These are phyloP conservation scores for Scatophagus argus DNA, from an alignment of 2,113 vertebrate species.

Conservation along the genomic window DNA sequence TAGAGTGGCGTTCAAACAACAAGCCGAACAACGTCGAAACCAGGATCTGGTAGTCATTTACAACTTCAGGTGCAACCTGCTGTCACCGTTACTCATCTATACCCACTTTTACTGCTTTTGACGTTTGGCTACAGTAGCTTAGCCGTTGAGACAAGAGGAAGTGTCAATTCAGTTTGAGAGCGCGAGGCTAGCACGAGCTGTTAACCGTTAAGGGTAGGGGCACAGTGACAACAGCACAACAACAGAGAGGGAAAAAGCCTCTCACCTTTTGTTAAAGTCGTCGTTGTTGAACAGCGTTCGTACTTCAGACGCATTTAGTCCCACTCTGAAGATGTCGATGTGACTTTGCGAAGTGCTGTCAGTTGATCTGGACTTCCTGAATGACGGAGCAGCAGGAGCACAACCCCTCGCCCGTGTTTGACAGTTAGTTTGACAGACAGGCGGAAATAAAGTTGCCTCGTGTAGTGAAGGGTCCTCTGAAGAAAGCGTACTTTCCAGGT, in stretches of 20 bases:
- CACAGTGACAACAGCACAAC: constrained; percentile 19
- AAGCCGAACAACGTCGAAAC: constrained; percentile 48
- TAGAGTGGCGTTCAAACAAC: constrained; percentile 36
- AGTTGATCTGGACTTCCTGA: constrained; percentile 78
- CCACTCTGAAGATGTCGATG: constrained; percentile 42
- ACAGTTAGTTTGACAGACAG: constrained; percentile 72
- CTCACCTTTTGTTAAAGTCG: constrained; percentile 60
- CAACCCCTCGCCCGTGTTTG: constrained; percentile 60
- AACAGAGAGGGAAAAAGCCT: not conserved
- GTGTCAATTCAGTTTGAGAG: constrained; percentile 55
- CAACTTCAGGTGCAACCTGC: constrained; percentile 42
- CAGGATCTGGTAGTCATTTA: constrained; percentile 12
- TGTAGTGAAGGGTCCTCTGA: not conserved
- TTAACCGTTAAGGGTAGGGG: constrained; percentile 1
- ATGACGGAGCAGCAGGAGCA: constrained; percentile 70
- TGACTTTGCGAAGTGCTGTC: constrained; percentile 73
- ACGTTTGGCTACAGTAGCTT: constrained; percentile 31
- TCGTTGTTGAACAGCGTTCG: not conserved
- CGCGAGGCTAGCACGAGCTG: constrained; percentile 45
- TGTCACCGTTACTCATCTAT: not conserved
- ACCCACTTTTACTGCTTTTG: constrained; percentile 39
- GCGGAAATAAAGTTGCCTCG: constrained; percentile 74
- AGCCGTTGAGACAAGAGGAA: constrained; percentile 63
- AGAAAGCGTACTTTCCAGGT: not conserved
- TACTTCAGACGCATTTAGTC: constrained; percentile 41